Evolutionary conservation across 2,888 invertebrate genomes (phyloP).

Genomic region (Isotomurus palustris): DNA sequence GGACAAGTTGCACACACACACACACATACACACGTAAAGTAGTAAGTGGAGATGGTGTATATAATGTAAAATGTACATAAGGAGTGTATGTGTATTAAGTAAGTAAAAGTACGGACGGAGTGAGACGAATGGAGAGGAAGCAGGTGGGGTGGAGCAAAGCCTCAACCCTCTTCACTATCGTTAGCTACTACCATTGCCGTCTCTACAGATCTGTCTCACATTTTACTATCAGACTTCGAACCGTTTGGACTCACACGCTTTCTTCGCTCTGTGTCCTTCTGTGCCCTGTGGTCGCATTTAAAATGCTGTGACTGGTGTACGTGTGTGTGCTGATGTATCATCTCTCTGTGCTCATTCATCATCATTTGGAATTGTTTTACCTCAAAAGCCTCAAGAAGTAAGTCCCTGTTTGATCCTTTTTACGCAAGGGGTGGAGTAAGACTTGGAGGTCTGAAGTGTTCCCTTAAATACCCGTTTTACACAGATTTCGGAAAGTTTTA

Average conservation of each 20-base stretch:
- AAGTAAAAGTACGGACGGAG: neutral
- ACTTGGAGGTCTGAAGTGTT: too few species aligned
- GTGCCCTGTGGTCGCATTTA: too few species aligned
- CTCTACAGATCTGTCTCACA: constrained; percentile 27
- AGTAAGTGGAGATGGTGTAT: neutral
- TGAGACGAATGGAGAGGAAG: constrained; percentile 32
- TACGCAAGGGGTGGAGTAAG: too few species aligned
- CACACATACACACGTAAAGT: neutral
- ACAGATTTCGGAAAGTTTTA: too few species aligned
- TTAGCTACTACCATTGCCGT: constrained; percentile 12
- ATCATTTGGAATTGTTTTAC: too few species aligned
- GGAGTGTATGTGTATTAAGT: neutral
- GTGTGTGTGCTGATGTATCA: too few species aligned
- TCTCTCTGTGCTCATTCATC: too few species aligned
- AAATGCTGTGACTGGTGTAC: too few species aligned
- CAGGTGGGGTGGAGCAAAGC: constrained; percentile 44
- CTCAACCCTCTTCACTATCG: constrained; percentile 42
- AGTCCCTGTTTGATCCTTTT: too few species aligned
- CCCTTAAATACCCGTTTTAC: too few species aligned
- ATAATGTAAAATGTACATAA: neutral
- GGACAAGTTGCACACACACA: constrained; percentile 1
- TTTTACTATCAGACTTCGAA: constrained; percentile 18
- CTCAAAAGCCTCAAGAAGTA: too few species aligned
- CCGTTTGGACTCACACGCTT: constrained; percentile 6
- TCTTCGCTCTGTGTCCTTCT: too few species aligned